phyloP scores from a whole-genome alignment of 1,140 invertebrate species.

The Ceratina australensis region DNA sequence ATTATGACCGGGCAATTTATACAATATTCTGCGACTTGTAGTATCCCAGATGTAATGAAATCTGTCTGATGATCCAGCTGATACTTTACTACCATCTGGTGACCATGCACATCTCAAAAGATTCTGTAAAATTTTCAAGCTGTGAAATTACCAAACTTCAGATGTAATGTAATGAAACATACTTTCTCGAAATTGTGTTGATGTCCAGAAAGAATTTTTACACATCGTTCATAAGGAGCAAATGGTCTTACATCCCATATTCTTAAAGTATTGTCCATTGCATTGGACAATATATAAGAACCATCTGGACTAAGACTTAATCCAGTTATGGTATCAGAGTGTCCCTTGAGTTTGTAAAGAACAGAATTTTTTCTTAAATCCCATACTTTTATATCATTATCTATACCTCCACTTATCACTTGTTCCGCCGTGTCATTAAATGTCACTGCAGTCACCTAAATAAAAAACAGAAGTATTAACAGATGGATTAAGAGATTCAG shows the following conservation, averaged over 20 bases:
- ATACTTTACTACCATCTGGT: slow-evolving; percentile 88
- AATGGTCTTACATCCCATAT: slow-evolving; percentile 91
- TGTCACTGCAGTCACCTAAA: slow-evolving; percentile 90
- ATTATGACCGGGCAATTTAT: slow-evolving; percentile 98
- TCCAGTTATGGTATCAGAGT: slow-evolving; percentile 97
- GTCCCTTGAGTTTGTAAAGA: slow-evolving; percentile 90
- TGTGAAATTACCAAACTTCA: background rate
- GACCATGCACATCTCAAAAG: slow-evolving; percentile 89
- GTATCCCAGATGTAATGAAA: slow-evolving; percentile 99
- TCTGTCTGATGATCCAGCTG: slow-evolving; percentile 96
- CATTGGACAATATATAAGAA: slow-evolving; percentile 95
- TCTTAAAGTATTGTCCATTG: slow-evolving; percentile 96
- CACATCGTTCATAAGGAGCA: slow-evolving; percentile 93
- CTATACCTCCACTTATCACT: slow-evolving; percentile 94
- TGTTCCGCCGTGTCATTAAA: slow-evolving; percentile 98
- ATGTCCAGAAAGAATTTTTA: slow-evolving; percentile 95
- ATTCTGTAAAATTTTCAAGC: slow-evolving; percentile 79
- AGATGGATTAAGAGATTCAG: background rate
- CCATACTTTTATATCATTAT: slow-evolving; percentile 99
- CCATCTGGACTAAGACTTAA: slow-evolving; percentile 96
- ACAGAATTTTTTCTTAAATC: slow-evolving; percentile 95
- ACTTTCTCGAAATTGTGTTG: slow-evolving; percentile 99
- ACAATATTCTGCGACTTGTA: slow-evolving; percentile 92
- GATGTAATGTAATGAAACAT: background rate
- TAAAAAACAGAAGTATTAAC: background rate